phyloP scores from a whole-genome alignment of 2,113 vertebrate genomes.

The Rhinolophus ferrumequinum region DNA sequence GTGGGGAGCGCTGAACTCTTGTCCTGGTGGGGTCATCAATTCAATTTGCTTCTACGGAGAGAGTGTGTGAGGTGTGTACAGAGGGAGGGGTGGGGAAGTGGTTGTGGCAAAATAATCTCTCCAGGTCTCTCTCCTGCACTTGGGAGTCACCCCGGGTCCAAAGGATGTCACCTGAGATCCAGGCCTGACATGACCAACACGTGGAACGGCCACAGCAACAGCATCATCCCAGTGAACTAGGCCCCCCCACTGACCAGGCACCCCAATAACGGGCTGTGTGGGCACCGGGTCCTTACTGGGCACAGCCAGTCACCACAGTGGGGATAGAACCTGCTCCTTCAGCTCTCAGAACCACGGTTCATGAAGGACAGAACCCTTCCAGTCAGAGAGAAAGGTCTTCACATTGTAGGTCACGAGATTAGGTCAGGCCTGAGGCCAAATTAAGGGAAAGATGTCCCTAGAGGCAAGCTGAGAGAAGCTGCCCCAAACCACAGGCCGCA shows the following conservation, averaged over 20 bases:
- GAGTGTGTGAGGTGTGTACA: fast-evolving
- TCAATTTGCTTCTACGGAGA: not conserved
- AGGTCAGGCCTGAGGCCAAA: not conserved
- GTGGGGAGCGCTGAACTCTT: not conserved
- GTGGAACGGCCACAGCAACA: not conserved
- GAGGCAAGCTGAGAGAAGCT: not conserved
- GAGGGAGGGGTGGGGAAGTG: not conserved
- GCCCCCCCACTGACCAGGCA: not conserved
- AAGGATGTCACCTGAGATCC: not conserved
- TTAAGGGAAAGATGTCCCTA: not conserved
- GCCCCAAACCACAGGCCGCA: not conserved
- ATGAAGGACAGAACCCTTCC: not conserved
- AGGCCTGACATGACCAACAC: not conserved
- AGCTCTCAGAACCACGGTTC: not conserved
- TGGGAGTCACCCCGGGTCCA: not conserved
- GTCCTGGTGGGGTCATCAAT: not conserved
- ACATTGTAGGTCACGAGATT: too few relatives aligned
- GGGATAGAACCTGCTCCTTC: not conserved
- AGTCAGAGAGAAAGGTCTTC: not conserved
- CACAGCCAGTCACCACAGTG: too few relatives aligned
- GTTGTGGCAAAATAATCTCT: not conserved
- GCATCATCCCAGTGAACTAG: not conserved
- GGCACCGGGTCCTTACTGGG: not conserved
- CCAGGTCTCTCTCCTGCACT: not conserved
- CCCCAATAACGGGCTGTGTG: not conserved